Evolutionary conservation across 2,888 invertebrate species (phyloP).

Genomic region (Elaeidobius kamerunicus): DNA sequence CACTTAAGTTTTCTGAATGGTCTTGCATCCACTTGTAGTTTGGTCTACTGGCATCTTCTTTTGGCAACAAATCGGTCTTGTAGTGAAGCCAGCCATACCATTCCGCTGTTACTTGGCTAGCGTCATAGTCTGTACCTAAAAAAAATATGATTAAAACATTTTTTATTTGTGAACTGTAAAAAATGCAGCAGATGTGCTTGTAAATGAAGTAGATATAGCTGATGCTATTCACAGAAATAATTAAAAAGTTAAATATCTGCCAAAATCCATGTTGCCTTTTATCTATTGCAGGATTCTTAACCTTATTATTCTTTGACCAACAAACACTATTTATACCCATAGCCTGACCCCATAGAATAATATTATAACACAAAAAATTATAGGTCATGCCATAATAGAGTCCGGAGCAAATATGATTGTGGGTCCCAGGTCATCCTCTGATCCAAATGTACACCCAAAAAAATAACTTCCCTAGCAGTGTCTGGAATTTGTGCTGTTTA

Average conservation of each 20-base stretch:
- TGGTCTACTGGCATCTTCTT: slow-evolving; percentile 65
- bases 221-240: not conserved
- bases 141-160: too few relatives aligned
- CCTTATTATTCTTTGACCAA: not conserved
- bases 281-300: not conserved
- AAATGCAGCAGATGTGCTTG: not conserved
- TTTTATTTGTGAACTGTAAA: not conserved
- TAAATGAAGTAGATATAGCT: not conserved
- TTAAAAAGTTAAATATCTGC: not conserved
- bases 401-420: too few relatives aligned
- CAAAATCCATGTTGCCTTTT: not conserved
- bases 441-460: too few relatives aligned
- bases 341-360: too few relatives aligned
- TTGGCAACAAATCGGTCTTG: slow-evolving; percentile 74
- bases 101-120: slow-evolving; percentile 87
- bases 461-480: too few relatives aligned
- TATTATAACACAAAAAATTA: too few relatives aligned
- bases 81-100: slow-evolving; percentile 99
- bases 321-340: not conserved
- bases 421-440: too few relatives aligned
- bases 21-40: slow-evolving; percentile 85
- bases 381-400: too few relatives aligned
- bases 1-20: slow-evolving; percentile 81
- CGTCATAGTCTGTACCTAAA: slow-evolving; percentile 58
- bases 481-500: too few relatives aligned